Percentiles rank a stretch among this genome's conserved stretches.
Conservation (phyloP, 2,797 vertebrate species). For the Rousettus madagascariensis region DNA sequence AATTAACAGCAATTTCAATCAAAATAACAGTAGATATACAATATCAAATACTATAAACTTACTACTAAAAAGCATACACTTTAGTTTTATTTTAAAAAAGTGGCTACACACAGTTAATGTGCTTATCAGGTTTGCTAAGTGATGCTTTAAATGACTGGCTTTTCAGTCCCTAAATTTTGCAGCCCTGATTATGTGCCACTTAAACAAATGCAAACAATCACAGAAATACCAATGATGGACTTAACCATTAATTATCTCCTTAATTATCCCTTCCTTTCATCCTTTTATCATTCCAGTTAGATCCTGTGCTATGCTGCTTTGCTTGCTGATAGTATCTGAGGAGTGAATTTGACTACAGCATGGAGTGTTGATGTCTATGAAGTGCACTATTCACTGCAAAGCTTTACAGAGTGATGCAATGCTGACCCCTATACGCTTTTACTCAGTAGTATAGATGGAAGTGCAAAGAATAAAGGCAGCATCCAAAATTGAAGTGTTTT, state of each 20-base stretch:
- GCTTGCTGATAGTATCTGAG: slow-evolving; percentile 5
- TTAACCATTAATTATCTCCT: slow-evolving; percentile 64
- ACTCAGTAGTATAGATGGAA: not conserved
- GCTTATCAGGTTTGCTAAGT: slow-evolving; percentile 58
- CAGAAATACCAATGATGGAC: slow-evolving; percentile 61
- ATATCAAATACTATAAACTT: slow-evolving; percentile 39
- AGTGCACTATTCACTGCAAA: not conserved
- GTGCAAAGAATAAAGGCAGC: not conserved
- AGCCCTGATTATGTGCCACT: slow-evolving; percentile 63
- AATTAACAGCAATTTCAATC: slow-evolving; percentile 46
- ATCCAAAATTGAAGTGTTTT: not conserved
- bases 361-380: not conserved
- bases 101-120: slow-evolving; percentile 46
- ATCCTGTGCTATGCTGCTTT: not conserved
- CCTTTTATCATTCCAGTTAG: slow-evolving; percentile 36
- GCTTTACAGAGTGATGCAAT: not conserved
- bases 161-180: slow-evolving; percentile 59
- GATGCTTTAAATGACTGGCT: slow-evolving; percentile 60
- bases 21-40: slow-evolving; percentile 43
- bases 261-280: slow-evolving; percentile 61
- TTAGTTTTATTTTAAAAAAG: slow-evolving; percentile 50
- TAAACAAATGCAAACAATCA: slow-evolving; percentile 70
- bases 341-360: not conserved
- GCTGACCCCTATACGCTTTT: not conserved
- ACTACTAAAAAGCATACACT: not conserved